These are phyloP conservation scores for Pedionomus torquatus DNA, from an alignment of 2,113 vertebrate genomes.

Conservation along the genomic window DNA sequence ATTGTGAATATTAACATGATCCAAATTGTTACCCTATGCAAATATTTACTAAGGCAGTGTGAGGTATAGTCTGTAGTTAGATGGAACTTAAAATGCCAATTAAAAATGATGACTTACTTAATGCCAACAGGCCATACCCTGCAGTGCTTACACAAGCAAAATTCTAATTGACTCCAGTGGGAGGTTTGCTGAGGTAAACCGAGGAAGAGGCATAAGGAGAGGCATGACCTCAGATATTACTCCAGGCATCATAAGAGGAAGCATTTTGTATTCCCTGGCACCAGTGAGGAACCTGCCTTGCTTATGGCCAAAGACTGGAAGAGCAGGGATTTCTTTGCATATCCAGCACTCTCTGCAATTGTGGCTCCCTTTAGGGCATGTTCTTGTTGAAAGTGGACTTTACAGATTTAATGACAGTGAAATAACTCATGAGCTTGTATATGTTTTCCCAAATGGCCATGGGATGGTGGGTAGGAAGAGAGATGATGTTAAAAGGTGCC, in stretches of 20 bases:
- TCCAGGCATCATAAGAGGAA: background rate
- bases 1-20: slow-evolving; percentile 16
- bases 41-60: slow-evolving; percentile 57
- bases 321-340: background rate
- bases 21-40: slow-evolving; percentile 66
- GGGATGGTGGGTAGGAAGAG: background rate
- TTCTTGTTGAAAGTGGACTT: background rate
- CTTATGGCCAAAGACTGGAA: background rate
- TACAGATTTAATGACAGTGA: background rate
- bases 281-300: background rate
- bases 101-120: slow-evolving; percentile 78
- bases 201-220: background rate
- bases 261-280: background rate
- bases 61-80: slow-evolving; percentile 35
- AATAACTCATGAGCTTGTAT: background rate
- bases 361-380: background rate
- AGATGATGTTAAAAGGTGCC: background rate
- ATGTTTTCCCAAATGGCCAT: background rate
- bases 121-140: slow-evolving; percentile 57
- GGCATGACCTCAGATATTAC: background rate
- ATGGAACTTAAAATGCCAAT: slow-evolving; percentile 72
- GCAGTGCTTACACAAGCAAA: slow-evolving; percentile 59
- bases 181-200: slow-evolving; percentile 16
- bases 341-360: background rate
- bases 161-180: slow-evolving; percentile 64